Evolutionary conservation across 2,797 vertebrate species (phyloP).

Genomic region (Australoheros facetus): DNA sequence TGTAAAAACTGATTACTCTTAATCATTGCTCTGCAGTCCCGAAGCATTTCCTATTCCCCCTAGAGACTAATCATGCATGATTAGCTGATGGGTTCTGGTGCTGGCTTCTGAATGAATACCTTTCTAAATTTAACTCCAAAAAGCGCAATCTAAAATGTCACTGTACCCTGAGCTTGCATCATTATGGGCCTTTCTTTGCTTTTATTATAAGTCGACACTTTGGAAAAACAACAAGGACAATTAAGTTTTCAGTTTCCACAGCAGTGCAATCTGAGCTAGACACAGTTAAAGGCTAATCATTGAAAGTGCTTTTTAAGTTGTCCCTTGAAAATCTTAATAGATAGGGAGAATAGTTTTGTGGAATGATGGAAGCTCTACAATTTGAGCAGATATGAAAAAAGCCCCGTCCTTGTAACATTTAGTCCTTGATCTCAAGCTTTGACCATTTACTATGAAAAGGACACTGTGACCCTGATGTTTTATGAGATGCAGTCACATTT

Average conservation of each 20-base stretch:
- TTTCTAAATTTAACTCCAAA: slow-evolving; percentile 53
- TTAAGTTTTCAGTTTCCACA: not conserved
- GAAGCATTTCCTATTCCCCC: slow-evolving; percentile 34
- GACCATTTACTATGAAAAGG: slow-evolving; percentile 1
- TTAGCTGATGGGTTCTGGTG: slow-evolving; percentile 62
- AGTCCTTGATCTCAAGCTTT: not conserved
- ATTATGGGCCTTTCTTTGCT: slow-evolving; percentile 17
- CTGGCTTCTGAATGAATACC: slow-evolving; percentile 46
- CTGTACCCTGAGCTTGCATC: not conserved
- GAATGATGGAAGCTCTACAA: not conserved
- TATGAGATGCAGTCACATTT: slow-evolving; percentile 34
- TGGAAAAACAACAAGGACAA: slow-evolving; percentile 3
- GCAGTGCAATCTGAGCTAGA: not conserved
- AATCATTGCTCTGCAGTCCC: slow-evolving; percentile 43
- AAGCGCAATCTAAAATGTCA: slow-evolving; percentile 46
- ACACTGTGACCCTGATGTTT: slow-evolving; percentile 23
- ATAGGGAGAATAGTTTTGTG: not conserved
- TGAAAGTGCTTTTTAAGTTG: not conserved
- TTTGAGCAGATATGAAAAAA: not conserved
- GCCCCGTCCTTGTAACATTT: not conserved
- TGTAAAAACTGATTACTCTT: slow-evolving; percentile 54
- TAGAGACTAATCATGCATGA: slow-evolving; percentile 60
- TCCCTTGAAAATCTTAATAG: not conserved
- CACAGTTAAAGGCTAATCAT: not conserved
- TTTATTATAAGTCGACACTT: not conserved